Evolutionary conservation across 2,888 invertebrate genomes (phyloP).

Genomic region (Tetrapedia diversipes): DNA sequence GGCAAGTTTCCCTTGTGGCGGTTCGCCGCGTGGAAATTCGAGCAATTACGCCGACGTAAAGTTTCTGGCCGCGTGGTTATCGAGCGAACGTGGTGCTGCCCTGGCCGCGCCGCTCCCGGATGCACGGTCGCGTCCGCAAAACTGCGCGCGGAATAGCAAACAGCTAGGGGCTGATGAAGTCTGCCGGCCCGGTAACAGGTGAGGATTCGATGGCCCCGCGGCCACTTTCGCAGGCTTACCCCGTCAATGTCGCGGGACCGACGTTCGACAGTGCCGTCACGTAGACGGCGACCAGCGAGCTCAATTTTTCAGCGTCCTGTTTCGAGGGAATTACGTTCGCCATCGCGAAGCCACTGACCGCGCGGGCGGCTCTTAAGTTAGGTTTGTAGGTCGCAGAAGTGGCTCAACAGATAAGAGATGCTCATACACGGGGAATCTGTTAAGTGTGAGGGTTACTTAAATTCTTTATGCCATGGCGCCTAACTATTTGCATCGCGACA

Average conservation of each 20-base stretch:
- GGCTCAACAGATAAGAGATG: constrained; percentile 25
- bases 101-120: constrained; percentile 4
- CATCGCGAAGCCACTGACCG: constrained; percentile 13
- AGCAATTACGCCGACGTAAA: constrained; percentile 73
- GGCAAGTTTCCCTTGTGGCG: constrained; percentile 68
- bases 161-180: constrained; percentile 45
- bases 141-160: constrained; percentile 52
- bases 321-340: constrained; percentile 33
- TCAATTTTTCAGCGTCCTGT: constrained; percentile 48
- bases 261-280: constrained; percentile 37
- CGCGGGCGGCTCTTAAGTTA: not conserved
- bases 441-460: too few species aligned
- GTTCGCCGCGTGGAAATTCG: constrained; percentile 71
- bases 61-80: constrained; percentile 54
- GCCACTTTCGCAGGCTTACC: constrained; percentile 16
- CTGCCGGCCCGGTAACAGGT: constrained; percentile 39
- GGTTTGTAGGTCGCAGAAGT: constrained; percentile 23
- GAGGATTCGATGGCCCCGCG: constrained; percentile 43
- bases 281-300: constrained; percentile 14
- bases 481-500: too few species aligned
- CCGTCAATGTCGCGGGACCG: not conserved
- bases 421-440: too few species aligned
- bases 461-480: too few species aligned
- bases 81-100: not conserved
- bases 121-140: constrained; percentile 34